Evolutionary conservation across 2,888 invertebrate genomes (phyloP), one percentile per base, ranked within the genome.

Genomic region (Neoscelio sp.): DNA sequence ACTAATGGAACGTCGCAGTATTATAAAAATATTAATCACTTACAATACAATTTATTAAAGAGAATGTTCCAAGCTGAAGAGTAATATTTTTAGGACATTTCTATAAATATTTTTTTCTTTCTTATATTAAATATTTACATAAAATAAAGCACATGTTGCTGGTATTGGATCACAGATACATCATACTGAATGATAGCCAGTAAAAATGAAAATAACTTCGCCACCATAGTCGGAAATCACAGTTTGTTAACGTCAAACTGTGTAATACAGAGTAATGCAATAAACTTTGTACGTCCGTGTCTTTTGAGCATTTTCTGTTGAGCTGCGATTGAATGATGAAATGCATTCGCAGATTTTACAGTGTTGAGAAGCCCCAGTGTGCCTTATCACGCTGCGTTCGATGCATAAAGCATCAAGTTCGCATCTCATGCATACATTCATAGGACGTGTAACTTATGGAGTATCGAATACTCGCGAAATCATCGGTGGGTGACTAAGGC

Each of bases 401-500:
- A 89, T 89, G 87, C 88, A 89, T 90, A 87, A 89, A 89, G 89
- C 88, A 89, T 87, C 87, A 89, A 90, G 89, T 89, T 90, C 84
- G 83, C 65, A 87, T 89, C 89, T 89, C 89, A 89, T 89, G 88
- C 87, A 89, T 89, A 88, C 86, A 89, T 89, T 89, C 88, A 88
- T 89, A 85, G 80, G 84, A 84, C 85, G 84, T 82, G 85, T 89
- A 87, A 89, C 86, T 88, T 89, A 88, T 86, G 85, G 67, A 81
- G 83, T 83, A 84, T 84, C 83, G 84, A 84, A 82, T 83, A 81
- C 77, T 73, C 80, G 78, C 80, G 80, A 84, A 87, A 87, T 86
- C 87, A 85, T 80, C 85, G 84, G 82, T 35, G 65, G 67, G 70
- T 86, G 86, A 87, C 87, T 83, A 84, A 85, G 67, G 84, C 88